These are phyloP conservation scores for Columbina picui DNA, from an alignment of 2,113 vertebrate genomes.

Conservation along the genomic window DNA sequence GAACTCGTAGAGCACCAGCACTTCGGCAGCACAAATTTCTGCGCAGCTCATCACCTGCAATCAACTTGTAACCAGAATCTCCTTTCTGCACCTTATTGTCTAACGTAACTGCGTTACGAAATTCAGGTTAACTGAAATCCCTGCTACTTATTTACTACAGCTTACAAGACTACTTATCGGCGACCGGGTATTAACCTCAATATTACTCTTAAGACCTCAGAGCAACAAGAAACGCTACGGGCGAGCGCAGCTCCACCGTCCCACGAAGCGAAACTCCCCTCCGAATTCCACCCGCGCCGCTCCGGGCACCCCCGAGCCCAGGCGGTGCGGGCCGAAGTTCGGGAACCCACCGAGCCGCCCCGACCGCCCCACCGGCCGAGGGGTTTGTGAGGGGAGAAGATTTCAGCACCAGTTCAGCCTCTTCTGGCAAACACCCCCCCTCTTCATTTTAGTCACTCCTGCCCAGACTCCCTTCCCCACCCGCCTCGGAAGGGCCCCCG, in stretches of 20 bases:
- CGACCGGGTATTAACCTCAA: neutral
- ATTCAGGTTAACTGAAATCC: neutral
- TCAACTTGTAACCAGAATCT: neutral
- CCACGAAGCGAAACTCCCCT: neutral
- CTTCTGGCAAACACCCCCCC: neutral
- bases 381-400: rapidly evolving
- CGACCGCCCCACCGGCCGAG: neutral
- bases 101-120: neutral
- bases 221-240: neutral
- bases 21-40: neutral
- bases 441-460: rapidly evolving
- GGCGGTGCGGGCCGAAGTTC: neutral
- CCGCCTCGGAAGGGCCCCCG: neutral
- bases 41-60: neutral
- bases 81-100: neutral
- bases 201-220: neutral
- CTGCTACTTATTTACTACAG: neutral
- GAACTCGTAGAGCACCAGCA: neutral
- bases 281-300: no score
- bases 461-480: neutral
- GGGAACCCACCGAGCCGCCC: no score
- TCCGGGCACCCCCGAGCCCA: neutral
- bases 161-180: neutral
- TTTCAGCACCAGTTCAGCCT: neutral
- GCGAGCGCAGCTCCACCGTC: neutral